Evolutionary conservation across 1,140 invertebrate genomes (phyloP), one percentile per base, ranked within the genome.

Genomic region (Cardiocondyla obscurior): DNA sequence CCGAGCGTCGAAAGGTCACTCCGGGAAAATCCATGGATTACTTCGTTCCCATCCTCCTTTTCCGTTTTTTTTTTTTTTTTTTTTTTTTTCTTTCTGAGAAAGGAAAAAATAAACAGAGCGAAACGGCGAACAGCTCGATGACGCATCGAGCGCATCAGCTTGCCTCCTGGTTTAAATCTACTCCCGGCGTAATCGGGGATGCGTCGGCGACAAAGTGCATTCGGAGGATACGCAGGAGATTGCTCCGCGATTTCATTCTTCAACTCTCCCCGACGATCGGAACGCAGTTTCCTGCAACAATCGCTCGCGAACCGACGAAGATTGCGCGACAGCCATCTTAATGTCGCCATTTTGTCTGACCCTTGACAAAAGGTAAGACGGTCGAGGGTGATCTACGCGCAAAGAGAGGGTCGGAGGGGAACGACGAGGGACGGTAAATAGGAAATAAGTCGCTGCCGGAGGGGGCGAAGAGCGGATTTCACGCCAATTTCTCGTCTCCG

Each of bases 371-470:
- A 82, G 82, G 88, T 85, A 90, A 89, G 90, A 84, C 86, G 74
- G 86, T 85, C 85, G 85, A 89, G 88, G 84, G 79, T 49, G 88
- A 90, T 86, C 53, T 81, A 74, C 81, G 83, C 84, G 87, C 89
- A 85, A 88, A 85, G 88, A 76, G 84, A 81, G 82, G 83, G 65
- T 62, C 25, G 55, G 42, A 72, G 57, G 60, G 58, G 65, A 81
- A 64, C 36, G 72, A 42, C 60, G 70, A 89, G 90, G 92, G 91
- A 85, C 90, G 88, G 89, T 92, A 94, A 94, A 93, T 93, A 92
- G 93, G 93, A 94, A 94, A 94, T 94, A 93, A 94, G 93, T 92
- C 86, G 90, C 86, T 88, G 93, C 93, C 93, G 90, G 91, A 92
- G 91, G 92, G 92, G 86, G 90, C 73, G 90, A 89, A 79, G 91